Conservation (phyloP, 2,888 invertebrate species). For the Bellardia pandia region DNA sequence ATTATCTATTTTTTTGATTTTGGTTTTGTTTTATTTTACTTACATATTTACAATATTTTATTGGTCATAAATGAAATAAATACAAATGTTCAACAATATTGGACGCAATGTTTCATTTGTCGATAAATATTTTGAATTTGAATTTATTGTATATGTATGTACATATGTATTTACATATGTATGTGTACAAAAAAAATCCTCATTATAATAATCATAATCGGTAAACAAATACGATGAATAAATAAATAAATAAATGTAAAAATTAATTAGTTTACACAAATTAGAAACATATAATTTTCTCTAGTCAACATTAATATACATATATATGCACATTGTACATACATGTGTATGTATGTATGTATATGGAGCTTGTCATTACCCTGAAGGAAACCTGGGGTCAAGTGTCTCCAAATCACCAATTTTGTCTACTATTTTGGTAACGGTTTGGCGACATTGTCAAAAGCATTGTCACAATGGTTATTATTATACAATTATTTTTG, state of each 20-base stretch:
- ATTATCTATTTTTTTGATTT: too few species aligned
- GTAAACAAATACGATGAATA: conserved; percentile 9
- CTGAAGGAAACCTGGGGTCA: too few species aligned
- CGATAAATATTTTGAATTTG: not conserved
- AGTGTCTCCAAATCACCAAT: too few species aligned
- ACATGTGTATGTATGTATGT: too few species aligned
- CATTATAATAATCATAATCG: conserved; percentile 11
- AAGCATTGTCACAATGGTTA: too few species aligned
- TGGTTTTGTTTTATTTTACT: not conserved
- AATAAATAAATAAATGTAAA: not conserved
- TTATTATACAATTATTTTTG: too few species aligned
- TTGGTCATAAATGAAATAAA: not conserved
- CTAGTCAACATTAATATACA: too few species aligned
- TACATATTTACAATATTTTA: not conserved
- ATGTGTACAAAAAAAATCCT: not conserved
- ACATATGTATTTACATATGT: too few species aligned
- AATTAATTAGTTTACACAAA: conserved; percentile 29
- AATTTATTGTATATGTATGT: not conserved
- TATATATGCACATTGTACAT: too few species aligned
- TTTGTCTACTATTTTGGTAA: too few species aligned
- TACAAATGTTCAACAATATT: not conserved
- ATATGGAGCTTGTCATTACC: too few species aligned
- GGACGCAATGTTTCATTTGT: not conserved
- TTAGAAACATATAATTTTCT: not conserved
- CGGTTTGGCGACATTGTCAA: too few species aligned